These are phyloP conservation scores for Brachionus calyciflorus DNA, from an alignment of 1,140 invertebrate species.

Conservation along the genomic window DNA sequence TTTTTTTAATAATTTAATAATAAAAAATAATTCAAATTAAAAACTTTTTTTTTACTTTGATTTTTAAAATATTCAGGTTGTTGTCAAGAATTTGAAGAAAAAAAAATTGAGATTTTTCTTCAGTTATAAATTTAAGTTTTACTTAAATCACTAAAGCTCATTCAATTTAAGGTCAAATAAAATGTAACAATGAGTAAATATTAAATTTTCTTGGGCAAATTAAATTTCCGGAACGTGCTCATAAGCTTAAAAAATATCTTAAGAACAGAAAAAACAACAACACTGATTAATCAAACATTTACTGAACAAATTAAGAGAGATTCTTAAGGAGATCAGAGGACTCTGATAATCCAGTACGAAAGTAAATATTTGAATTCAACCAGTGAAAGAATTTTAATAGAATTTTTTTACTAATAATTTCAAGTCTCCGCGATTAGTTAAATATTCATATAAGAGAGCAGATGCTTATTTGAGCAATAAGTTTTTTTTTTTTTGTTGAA, in stretches of 20 bases:
- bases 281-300: slow-evolving; percentile 38
- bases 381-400: slow-evolving; percentile 26
- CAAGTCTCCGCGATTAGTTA: too few species aligned
- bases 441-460: not conserved
- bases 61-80: too few species aligned
- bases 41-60: too few species aligned
- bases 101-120: too few species aligned
- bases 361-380: slow-evolving; percentile 6
- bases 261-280: too few species aligned
- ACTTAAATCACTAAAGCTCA: too few species aligned
- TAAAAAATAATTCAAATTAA: too few species aligned
- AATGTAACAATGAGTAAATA: too few species aligned
- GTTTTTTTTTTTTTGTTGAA: not conserved
- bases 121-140: too few species aligned
- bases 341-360: slow-evolving; percentile 8
- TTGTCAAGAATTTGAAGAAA: too few species aligned
- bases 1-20: too few species aligned
- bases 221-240: slow-evolving; percentile 13
- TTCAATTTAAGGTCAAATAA: too few species aligned
- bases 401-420: not conserved
- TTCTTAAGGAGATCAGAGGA: slow-evolving; percentile 16
- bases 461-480: not conserved
- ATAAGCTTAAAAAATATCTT: not conserved
- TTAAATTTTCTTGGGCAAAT: slow-evolving; percentile 2
- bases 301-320: slow-evolving; percentile 24